A percentile compares a stretch with the other conserved stretches of the same genome.
phyloP scores from a whole-genome alignment of 1,140 invertebrate genomes.

The Akabosia matsudoensis region DNA sequence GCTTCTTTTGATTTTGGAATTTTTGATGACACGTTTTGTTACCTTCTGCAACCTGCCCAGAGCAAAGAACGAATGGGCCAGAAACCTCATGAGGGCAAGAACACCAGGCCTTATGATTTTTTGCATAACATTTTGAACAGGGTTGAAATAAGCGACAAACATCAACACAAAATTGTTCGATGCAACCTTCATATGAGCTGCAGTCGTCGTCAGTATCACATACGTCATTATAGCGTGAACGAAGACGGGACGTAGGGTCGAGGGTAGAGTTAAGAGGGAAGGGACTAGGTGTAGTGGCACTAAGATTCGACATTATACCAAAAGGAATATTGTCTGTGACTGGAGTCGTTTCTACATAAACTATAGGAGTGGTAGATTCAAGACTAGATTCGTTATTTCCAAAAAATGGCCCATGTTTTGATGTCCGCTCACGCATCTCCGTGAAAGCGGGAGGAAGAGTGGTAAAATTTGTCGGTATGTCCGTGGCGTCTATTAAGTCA shows the following conservation, averaged over 20 bases:
- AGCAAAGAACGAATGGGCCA: conserved; percentile 32
- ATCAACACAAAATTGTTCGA: conserved; percentile 63
- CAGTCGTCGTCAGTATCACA: conserved; percentile 37
- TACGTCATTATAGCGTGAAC: conserved; percentile 16
- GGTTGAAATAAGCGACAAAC: conserved; percentile 55
- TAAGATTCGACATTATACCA: neutral
- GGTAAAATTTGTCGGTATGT: neutral
- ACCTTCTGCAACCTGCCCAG: conserved; percentile 36
- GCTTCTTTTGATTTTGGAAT: neutral
- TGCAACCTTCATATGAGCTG: conserved; percentile 54
- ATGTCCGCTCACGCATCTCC: neutral
- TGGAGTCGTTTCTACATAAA: neutral
- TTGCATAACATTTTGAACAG: conserved; percentile 32
- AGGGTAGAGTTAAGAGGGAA: neutral
- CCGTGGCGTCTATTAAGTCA: neutral
- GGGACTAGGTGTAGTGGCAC: neutral
- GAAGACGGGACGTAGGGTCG: neutral
- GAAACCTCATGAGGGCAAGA: conserved; percentile 37
- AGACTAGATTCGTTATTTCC: conserved; percentile 5
- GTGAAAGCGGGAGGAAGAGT: neutral
- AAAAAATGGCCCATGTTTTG: conserved; percentile 11
- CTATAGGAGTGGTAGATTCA: neutral
- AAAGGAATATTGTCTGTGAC: conserved; percentile 18
- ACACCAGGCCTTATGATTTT: conserved; percentile 34
- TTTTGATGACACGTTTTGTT: conserved; percentile 26